Base-by-base conservation (phyloP, 1,140 invertebrate species). In the Lasaia peninsularis region DNA sequence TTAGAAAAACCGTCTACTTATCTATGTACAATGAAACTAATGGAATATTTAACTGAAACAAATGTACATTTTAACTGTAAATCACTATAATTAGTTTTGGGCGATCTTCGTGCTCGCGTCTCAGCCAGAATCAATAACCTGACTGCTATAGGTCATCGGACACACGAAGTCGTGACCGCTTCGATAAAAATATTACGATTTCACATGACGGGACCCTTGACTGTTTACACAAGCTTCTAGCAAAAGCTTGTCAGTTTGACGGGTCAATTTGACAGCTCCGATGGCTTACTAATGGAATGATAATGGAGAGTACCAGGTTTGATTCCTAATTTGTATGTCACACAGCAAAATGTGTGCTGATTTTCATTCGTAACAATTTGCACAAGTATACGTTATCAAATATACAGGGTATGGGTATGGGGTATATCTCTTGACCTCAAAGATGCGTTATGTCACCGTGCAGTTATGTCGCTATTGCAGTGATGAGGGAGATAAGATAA, bases 141-240 rank as follows among this genome's bases (percentile, higher is more conserved):
- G 21, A 50, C 48, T 20, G 52, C 35, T 56, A 52, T 49, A 58
- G 60, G 60, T 62, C 60, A 58, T 58, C 21, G 31, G 20, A 34
- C 14, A 53, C 60, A 62, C 60, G 60, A 62, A 5, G 10, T 62
- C 60, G 60, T 62, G 60, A 62, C 35, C 50, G 33, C 48, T 34
- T 57, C 60, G 53, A 57, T 53, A 50, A 48, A 52, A 35, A 33
- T 50, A 28, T 40, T 31, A 37, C 48, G 16, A 58, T 52, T 58
- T 58, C 51, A 34, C 51, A 40, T 52, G 56, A 40, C 52, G 20
- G 20, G 33, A 51, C 50, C 48, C 56, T 50, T 58, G 11, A 9
- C 44, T 56, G 33, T 12, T 56, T 35, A 52, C 49, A 52, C 51
- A 59, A 40, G 51, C 24, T 53, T 51, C 28, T 33, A 48, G 10